phyloP scores from a whole-genome alignment of 2,113 vertebrate genomes.

The Ciconia boyciana region DNA sequence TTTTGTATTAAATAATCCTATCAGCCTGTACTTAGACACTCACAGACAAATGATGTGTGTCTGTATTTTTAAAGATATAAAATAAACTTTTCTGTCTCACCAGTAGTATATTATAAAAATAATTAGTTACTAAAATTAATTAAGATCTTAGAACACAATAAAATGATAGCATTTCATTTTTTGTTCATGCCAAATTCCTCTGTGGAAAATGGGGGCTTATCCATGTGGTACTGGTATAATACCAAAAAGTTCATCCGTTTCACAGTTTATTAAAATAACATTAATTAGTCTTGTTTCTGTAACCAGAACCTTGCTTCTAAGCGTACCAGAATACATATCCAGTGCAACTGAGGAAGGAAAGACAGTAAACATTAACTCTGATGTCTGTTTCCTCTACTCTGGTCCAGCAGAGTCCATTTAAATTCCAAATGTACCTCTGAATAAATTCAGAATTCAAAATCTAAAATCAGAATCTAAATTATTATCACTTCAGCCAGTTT shows the following conservation, averaged over 20 bases:
- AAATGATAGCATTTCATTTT: not conserved
- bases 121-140: not conserved
- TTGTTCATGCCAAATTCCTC: not conserved
- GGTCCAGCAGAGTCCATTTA: not conserved
- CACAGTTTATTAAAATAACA: not conserved
- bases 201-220: not conserved
- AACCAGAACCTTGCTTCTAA: not conserved
- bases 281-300: not conserved
- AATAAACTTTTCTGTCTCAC: not conserved
- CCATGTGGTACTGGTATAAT: not conserved
- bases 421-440: not conserved
- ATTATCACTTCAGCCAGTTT: not conserved
- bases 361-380: not conserved
- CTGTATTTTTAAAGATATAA: not conserved
- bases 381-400: not conserved
- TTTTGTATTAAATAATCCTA: not conserved
- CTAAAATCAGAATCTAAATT: not conserved
- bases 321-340: not conserved
- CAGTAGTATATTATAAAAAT: not conserved
- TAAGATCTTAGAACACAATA: not conserved
- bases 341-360: not conserved
- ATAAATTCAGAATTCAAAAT: not conserved
- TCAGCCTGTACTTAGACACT: not conserved
- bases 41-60: rapidly evolving
- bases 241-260: not conserved